Evolutionary conservation across 1,140 invertebrate species (phyloP), one percentile per base, ranked within the genome.

Genomic region (Aradophagus sp.): DNA sequence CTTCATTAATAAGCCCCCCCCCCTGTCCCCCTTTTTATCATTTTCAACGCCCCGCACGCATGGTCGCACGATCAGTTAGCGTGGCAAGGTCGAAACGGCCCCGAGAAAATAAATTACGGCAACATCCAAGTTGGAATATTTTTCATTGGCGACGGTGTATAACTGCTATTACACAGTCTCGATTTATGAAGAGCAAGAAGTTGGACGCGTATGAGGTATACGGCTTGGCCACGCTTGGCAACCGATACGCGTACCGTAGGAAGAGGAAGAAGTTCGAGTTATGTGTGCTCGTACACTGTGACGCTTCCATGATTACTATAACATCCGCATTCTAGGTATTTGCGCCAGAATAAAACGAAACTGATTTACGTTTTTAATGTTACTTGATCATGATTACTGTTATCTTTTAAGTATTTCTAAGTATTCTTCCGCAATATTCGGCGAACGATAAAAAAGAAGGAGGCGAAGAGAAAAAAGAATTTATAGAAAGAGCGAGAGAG

Each of bases 121-220:
- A n/a, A n/a, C n/a, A n/a, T n/a, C n/a, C n/a, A n/a, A n/a, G n/a
- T n/a, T n/a, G n/a, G n/a, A n/a, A n/a, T n/a, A n/a, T n/a, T n/a
- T n/a, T n/a, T n/a, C n/a, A n/a, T n/a, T n/a, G n/a, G n/a, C n/a
- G n/a, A n/a, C n/a, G n/a, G n/a, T 50, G 47, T 58, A 53, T 79
- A 80, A 82, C 80, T 80, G 72, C 68, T 42, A 70, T 76, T 78
- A 76, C 67, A 72, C 59, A 53, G 67, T 48, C 68, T 76, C 75
- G 72, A 62, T 53, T 78, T 75, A 81, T 78, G 74, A 79, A 75
- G 52, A 66, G 29, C 42, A 63, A 75, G 61, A 77, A 75, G 73
- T 53, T 59, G 39, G 53, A 38, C 48, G 48, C 44, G 17, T 35
- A 45, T n/a, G 52, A 36, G 29, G 39, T 45, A 32, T 58, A 38